Base-by-base conservation (phyloP, 2,888 invertebrate species). In the Athalia rosae region DNA sequence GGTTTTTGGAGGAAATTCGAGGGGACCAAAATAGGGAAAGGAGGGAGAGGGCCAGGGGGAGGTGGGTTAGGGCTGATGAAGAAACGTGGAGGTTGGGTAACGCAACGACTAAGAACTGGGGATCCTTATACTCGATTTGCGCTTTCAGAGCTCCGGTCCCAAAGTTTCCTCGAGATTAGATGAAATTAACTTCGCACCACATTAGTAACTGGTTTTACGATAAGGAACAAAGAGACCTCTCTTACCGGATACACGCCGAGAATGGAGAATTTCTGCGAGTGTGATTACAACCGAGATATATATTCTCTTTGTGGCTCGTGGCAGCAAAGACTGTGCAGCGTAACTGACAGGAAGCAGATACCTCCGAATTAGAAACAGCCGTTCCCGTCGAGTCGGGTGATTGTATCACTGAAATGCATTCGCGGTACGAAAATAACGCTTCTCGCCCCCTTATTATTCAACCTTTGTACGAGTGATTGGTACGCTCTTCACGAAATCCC, bases 101-200 rank as follows among this genome's bases (percentile, higher is more conserved):
- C 43, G 13, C 58, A 0, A 56, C 45, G 71, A 71, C 71, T 58
- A 58, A 71, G 71, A 58, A 58, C 15, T 28, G 67, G 28, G 67
- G 41, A 67, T 28, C 53, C 50, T 53, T 67, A 67, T 67, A 50
- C 71, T 71, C 71, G 58, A 56, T 71, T 71, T 71, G 58, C 71
- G 56, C 71, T 71, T 71, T 71, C 43, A 28, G 13, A 58, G n/a
- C 28, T 50, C 67, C 53, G 67, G 67, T 45, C 71, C 58, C 41
- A 71, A 71, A 58, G 58, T 71, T 58, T 56, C 74, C 13, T 41
- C 67, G 59, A 77, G 71, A 71, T 77, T 77, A 71, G 71, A 58
- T 62, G 77, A 73, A 77, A 77, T 77, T 77, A 73, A 71, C 77
- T 77, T 77, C 62, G 73, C 63, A 61, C 67, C 69, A 67, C 71